Evolutionary conservation across 2,888 invertebrate genomes (phyloP).

Genomic region (Tiphia femorata): DNA sequence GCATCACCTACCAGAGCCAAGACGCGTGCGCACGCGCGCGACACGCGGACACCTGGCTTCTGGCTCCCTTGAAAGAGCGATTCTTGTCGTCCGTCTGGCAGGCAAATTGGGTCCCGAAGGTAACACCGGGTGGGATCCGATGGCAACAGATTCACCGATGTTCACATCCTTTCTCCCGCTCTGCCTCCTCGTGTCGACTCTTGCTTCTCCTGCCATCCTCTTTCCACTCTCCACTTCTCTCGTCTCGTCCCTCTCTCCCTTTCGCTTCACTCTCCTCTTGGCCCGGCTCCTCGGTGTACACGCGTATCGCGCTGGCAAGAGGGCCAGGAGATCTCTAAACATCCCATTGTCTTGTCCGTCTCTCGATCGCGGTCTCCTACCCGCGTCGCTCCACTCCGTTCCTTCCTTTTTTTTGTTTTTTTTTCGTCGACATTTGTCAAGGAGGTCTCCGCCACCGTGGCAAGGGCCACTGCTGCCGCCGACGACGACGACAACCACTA

Average conservation of each 20-base stretch:
- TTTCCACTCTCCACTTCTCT: not conserved
- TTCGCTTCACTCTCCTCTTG: conserved; percentile 21
- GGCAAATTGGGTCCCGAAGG: conserved; percentile 52
- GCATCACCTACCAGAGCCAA: no score
- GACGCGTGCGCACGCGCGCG: conserved; percentile 38
- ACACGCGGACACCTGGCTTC: conserved; percentile 41
- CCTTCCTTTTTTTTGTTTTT: conserved; percentile 46
- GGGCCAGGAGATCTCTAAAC: conserved; percentile 59
- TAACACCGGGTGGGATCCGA: conserved; percentile 36
- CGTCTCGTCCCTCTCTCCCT: conserved; percentile 21
- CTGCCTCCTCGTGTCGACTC: not conserved
- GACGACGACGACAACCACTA: no score
- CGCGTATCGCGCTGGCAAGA: conserved; percentile 53
- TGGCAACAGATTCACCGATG: conserved; percentile 36
- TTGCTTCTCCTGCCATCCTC: not conserved
- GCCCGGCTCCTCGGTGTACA: conserved; percentile 9
- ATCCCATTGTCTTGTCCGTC: conserved; percentile 68
- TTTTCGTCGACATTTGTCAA: conserved; percentile 65
- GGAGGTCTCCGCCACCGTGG: conserved; percentile 13
- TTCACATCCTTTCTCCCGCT: conserved; percentile 29
- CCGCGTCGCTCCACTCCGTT: not conserved
- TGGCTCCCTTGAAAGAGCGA: no score
- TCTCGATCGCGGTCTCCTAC: conserved; percentile 44
- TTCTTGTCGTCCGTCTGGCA: conserved; percentile 51
- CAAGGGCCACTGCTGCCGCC: conserved; percentile 15